Base-by-base conservation (phyloP, 1,140 invertebrate species). In the Acyrthosiphon pisum region DNA sequence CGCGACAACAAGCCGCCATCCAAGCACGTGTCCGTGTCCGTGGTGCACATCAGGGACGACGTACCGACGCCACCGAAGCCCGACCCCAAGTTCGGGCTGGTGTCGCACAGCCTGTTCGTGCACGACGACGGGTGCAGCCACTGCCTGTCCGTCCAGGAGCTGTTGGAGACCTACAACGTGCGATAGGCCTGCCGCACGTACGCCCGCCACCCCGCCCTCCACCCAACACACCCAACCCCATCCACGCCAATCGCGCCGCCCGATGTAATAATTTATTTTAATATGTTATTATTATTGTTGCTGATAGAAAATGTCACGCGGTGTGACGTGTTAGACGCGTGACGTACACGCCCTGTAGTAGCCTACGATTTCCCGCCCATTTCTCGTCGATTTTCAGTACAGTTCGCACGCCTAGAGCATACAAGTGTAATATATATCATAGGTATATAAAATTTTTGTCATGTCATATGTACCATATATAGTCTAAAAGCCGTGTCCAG, bases 141-240 rank as follows among this genome's bases (percentile, higher is more conserved):
- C 76, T 93, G 91, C n/a, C 48, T 93, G 26, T 93, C 91, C 48
- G 91, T 93, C 23, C 91, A 93, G 35, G 91, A 93, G 26, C 91
- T 93, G 76, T 26, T 93, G 81, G 91, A 93, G 48, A 93, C 91
- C 4, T 93, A 93, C 76, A 53, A 93, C 81, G 91, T 93, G 9
- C 91, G 91, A 37, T 93, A 93, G 53, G 41, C 90, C 4, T 41
- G 48, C 35, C 2, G 9, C 26, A 20, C 60, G 30, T 14, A 30
- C 30, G 30, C 9, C 60, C n/a, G 6, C 60, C 60, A 68, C 60
- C 60, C 60, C n/a, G 14, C 30, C 14, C 30, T 76, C 14, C 14
- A 1, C 30, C 30, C 60, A 6, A 76, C 11, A 76, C 60, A 68
- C 60, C 60, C 60, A 18, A 76, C 60, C 60, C 60, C 30, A 4